Conservation (phyloP, 2,888 invertebrate genomes). For the Phyto melanocephala region DNA sequence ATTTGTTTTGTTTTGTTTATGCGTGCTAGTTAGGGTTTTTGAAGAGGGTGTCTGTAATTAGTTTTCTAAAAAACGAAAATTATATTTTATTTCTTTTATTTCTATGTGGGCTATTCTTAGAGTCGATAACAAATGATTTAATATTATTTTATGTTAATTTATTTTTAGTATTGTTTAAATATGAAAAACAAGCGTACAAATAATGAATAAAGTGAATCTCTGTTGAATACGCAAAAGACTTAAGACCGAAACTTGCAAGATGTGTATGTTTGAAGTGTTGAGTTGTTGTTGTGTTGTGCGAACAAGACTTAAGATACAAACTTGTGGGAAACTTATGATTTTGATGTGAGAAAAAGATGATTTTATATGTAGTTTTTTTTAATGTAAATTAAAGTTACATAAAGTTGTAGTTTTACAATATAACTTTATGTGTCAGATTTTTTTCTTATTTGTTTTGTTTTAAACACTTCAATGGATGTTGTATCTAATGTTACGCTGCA, state of each 20-base stretch:
- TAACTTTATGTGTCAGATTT: neutral
- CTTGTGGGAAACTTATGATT: constrained; percentile 26
- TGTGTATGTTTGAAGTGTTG: neutral
- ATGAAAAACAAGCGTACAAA: neutral
- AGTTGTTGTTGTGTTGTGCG: neutral
- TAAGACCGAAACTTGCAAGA: constrained; percentile 26
- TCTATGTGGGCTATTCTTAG: constrained; percentile 17
- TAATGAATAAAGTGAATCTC: neutral
- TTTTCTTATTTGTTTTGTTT: neutral
- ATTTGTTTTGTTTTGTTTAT: neutral
- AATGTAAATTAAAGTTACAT: neutral
- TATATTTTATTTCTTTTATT: neutral
- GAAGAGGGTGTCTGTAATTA: constrained; percentile 13
- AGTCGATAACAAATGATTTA: constrained; percentile 24
- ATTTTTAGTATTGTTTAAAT: neutral
- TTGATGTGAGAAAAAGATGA: neutral
- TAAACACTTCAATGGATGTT: neutral
- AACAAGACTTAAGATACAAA: constrained; percentile 9
- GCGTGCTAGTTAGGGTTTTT: neutral
- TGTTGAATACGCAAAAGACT: constrained; percentile 40
- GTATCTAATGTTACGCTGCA: no score
- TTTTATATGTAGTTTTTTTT: neutral
- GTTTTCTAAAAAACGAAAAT: constrained; percentile 5
- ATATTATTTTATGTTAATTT: constrained; percentile 20
- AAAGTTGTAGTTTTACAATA: neutral